Conservation (phyloP, 2,797 vertebrate species). For the Telmatherina bonti region DNA sequence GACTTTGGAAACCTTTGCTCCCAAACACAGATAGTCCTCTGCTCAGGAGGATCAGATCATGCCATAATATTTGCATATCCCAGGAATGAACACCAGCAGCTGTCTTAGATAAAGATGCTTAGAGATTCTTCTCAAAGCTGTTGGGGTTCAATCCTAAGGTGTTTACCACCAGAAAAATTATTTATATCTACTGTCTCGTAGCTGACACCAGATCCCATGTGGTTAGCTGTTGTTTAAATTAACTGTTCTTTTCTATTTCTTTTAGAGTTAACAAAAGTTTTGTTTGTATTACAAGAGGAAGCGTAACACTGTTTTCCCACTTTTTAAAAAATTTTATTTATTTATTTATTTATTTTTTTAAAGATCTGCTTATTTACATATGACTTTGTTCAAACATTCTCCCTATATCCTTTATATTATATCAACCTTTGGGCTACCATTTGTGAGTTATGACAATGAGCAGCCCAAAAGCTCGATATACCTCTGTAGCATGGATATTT, state of each 20-base stretch:
- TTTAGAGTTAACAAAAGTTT: conserved; percentile 17
- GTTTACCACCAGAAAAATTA: conserved; percentile 25
- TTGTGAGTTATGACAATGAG: background rate
- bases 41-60: background rate
- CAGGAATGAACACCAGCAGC: background rate
- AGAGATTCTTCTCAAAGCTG: conserved; percentile 26
- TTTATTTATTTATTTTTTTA: too few species aligned
- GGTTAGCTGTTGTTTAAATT: conserved; percentile 11
- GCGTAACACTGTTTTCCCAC: too few species aligned
- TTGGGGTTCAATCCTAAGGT: conserved; percentile 55
- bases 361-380: conserved; percentile 24
- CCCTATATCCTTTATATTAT: background rate
- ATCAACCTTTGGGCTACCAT: background rate
- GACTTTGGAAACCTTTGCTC: too few species aligned
- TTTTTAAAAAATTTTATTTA: too few species aligned
- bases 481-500: background rate
- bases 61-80: background rate
- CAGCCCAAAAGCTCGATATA: background rate
- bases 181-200: conserved; percentile 13
- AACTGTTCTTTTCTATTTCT: background rate
- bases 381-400: background rate
- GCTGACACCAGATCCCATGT: conserved; percentile 16
- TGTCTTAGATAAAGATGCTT: conserved; percentile 21
- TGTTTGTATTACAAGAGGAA: conserved; percentile 17
- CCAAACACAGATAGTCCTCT: background rate